Evolutionary conservation across 1,140 invertebrate species (phyloP).

Genomic region (Drosophila paulistorum): DNA sequence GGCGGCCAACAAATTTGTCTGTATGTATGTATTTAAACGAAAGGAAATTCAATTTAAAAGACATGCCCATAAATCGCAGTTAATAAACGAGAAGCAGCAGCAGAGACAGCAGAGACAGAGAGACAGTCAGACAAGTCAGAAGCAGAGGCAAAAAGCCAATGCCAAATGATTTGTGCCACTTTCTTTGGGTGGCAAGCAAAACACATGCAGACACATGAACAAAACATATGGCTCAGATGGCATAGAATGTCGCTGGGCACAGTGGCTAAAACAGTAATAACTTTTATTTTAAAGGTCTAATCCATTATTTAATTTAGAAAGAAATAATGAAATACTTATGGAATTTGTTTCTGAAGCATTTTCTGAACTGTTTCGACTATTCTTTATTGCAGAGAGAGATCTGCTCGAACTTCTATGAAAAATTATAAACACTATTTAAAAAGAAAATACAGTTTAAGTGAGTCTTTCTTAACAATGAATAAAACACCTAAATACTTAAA

Average conservation of each 20-base stretch:
- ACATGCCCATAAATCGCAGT: slow-evolving; percentile 54
- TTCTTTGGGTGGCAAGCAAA: slow-evolving; percentile 54
- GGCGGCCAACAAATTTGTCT: slow-evolving; percentile 25
- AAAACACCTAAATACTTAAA: too few relatives aligned
- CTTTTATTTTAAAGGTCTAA: too few relatives aligned
- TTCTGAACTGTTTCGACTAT: too few relatives aligned
- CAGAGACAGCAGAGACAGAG: not conserved
- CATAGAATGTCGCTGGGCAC: slow-evolving; percentile 1
- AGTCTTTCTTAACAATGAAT: too few relatives aligned
- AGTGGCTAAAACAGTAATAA: not conserved
- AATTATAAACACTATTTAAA: too few relatives aligned
- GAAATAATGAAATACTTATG: too few relatives aligned
- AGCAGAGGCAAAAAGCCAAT: slow-evolving; percentile 23
- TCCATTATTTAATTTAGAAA: too few relatives aligned
- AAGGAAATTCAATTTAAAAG: slow-evolving; percentile 61
- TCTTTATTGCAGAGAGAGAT: too few relatives aligned
- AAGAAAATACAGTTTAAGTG: too few relatives aligned
- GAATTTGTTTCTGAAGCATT: too few relatives aligned
- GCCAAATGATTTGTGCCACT: slow-evolving; percentile 72
- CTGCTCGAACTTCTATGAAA: too few relatives aligned
- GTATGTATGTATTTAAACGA: slow-evolving; percentile 21
- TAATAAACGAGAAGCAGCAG: slow-evolving; percentile 44
- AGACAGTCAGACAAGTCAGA: not conserved
- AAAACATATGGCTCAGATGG: slow-evolving; percentile 7
- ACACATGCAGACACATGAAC: not conserved